These are phyloP conservation scores for Candidula unifasciata DNA, from an alignment of 2,888 invertebrate genomes.

Conservation along the genomic window DNA sequence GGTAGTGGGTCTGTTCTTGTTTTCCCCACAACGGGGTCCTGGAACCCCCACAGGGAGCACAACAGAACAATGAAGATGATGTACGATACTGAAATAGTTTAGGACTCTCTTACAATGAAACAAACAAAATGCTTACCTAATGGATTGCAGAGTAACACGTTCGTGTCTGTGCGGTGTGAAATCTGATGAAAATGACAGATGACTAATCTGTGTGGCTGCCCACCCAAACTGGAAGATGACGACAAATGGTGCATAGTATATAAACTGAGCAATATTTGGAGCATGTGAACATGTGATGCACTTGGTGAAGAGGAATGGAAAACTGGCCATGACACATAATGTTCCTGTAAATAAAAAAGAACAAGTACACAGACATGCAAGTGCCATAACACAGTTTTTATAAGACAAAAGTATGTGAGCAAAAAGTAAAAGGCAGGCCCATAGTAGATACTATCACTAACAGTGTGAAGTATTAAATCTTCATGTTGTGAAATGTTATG, in stretches of 20 bases:
- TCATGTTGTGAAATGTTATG: too few species aligned
- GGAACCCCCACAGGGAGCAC: too few species aligned
- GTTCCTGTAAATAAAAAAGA: constrained; percentile 81
- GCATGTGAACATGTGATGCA: constrained; percentile 84
- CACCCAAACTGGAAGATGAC: constrained; percentile 92
- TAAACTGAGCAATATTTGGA: constrained; percentile 81
- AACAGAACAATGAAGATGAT: too few species aligned
- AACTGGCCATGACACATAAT: constrained; percentile 85
- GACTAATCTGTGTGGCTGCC: constrained; percentile 94
- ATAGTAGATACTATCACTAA: too few species aligned
- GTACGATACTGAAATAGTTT: too few species aligned
- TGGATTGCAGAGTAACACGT: constrained; percentile 78
- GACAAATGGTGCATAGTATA: constrained; percentile 80
- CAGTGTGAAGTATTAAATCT: too few species aligned
- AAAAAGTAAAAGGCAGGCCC: too few species aligned
- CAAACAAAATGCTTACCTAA: constrained; percentile 70
- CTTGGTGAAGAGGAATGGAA: constrained; percentile 91
- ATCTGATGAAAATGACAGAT: constrained; percentile 89
- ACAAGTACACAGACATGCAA: background rate
- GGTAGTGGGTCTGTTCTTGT: too few species aligned
- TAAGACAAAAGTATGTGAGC: too few species aligned
- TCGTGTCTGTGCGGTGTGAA: constrained; percentile 76
- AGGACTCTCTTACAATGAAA: background rate
- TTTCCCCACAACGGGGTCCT: too few species aligned
- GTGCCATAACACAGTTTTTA: background rate